Evolutionary conservation across 2,113 vertebrate genomes (phyloP).

Genomic region (Centropristis striata): DNA sequence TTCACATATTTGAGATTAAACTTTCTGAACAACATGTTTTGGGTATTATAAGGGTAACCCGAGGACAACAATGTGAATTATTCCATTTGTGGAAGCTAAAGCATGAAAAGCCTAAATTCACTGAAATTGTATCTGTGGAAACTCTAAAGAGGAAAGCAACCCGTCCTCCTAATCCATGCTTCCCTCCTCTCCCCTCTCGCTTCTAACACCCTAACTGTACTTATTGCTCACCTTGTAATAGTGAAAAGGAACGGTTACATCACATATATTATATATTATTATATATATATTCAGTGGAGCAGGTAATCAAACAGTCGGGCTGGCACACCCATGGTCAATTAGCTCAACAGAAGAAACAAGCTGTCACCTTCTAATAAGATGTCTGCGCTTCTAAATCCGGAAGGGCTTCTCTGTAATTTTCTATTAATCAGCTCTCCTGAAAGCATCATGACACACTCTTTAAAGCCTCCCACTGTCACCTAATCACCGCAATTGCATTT

Average conservation of each 20-base stretch:
- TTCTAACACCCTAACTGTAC: background rate
- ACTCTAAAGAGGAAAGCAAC: background rate
- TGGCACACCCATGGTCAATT: constrained; percentile 48
- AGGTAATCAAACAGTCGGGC: constrained; percentile 41
- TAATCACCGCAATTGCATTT: constrained; percentile 2
- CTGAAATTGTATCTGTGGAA: background rate
- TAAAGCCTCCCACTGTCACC: constrained; percentile 41
- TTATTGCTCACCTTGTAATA: background rate
- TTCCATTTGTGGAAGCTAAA: background rate
- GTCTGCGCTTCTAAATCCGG: constrained; percentile 53
- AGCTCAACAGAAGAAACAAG: constrained; percentile 51
- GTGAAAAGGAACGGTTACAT: constrained; percentile 1
- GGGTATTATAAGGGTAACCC: background rate
- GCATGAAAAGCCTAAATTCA: background rate
- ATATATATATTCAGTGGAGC: constrained; percentile 28
- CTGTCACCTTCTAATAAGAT: constrained; percentile 55
- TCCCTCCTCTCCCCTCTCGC: background rate
- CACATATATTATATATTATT: too few relatives aligned
- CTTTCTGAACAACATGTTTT: background rate
- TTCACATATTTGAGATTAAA: background rate
- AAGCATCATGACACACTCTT: constrained; percentile 34
- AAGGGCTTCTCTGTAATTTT: constrained; percentile 49
- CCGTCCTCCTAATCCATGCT: background rate
- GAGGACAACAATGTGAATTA: background rate
- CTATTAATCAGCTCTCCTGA: constrained; percentile 51